Conservation (phyloP, 23 tunicate genomes). For the Halocynthia roretzi region DNA sequence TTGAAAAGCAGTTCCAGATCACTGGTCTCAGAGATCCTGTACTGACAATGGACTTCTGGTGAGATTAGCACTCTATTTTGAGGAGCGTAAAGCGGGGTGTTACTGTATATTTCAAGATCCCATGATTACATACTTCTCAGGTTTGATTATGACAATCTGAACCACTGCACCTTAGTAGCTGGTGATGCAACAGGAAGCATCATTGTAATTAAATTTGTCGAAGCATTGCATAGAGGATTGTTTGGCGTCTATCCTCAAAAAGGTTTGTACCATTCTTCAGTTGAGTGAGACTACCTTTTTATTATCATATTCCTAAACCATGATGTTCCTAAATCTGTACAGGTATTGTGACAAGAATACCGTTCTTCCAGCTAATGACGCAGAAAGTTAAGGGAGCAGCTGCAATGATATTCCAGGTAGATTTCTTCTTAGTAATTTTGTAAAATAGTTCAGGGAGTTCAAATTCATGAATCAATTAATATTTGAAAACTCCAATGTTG, state of each 20-base stretch:
- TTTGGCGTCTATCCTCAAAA: constrained; percentile 55
- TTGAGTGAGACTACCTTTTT: neutral
- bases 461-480: too few relatives aligned
- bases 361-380: constrained; percentile 32
- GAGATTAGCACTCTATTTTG: neutral
- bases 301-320: neutral
- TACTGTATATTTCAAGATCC: too few relatives aligned
- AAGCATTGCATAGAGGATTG: constrained; percentile 58
- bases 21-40: constrained; percentile 61
- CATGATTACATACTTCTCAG: constrained; percentile 3
- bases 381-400: constrained; percentile 44
- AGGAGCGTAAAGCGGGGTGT: too few relatives aligned
- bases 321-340: neutral
- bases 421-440: too few relatives aligned
- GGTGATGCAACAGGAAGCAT: constrained; percentile 73
- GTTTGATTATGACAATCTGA: constrained; percentile 78
- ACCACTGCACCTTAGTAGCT: constrained; percentile 61
- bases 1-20: constrained; percentile 61
- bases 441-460: too few relatives aligned
- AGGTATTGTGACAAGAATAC: constrained; percentile 52
- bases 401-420: constrained; percentile 53
- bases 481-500: too few relatives aligned
- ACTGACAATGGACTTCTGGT: constrained; percentile 70
- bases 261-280: constrained; percentile 23
- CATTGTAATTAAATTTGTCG: constrained; percentile 44